These are phyloP conservation scores for Gulo gulo DNA, from an alignment of 2,113 vertebrate species.

Conservation along the genomic window DNA sequence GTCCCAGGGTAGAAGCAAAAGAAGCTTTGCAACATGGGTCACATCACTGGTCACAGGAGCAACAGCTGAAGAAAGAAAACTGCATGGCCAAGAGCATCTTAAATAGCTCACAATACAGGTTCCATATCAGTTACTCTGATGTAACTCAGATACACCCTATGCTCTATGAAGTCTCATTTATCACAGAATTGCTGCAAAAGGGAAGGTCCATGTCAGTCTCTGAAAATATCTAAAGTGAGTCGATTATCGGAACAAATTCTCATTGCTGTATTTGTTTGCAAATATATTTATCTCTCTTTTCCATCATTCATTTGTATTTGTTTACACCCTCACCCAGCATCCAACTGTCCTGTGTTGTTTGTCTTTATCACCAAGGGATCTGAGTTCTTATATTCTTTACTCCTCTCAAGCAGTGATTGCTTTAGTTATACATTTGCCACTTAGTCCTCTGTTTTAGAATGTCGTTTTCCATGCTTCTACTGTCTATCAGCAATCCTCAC, in stretches of 20 bases:
- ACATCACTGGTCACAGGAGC: not conserved
- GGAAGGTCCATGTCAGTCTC: not conserved
- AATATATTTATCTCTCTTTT: not conserved
- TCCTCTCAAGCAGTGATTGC: not conserved
- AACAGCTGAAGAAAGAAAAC: not conserved
- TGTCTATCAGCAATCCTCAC: not conserved
- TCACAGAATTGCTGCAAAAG: not conserved
- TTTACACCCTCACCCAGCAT: not conserved
- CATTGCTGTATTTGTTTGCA: not conserved
- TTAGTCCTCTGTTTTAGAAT: not conserved
- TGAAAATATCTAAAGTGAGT: not conserved
- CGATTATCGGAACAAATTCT: not conserved
- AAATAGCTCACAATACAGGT: not conserved
- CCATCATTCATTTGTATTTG: not conserved
- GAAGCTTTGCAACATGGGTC: accelerated
- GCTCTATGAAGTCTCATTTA: not conserved
- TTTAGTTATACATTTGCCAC: not conserved
- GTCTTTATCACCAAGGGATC: not conserved
- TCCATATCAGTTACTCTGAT: not conserved
- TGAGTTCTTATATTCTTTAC: not conserved
- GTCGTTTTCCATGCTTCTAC: not conserved
- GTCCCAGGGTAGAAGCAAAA: not conserved
- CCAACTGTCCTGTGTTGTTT: not conserved
- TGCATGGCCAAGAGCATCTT: not conserved
- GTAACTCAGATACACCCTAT: not conserved